Percentiles rank a stretch among this genome's conserved stretches.
phyloP scores from a whole-genome alignment of 2,113 vertebrate species.

The Balaenoptera acutorostrata region DNA sequence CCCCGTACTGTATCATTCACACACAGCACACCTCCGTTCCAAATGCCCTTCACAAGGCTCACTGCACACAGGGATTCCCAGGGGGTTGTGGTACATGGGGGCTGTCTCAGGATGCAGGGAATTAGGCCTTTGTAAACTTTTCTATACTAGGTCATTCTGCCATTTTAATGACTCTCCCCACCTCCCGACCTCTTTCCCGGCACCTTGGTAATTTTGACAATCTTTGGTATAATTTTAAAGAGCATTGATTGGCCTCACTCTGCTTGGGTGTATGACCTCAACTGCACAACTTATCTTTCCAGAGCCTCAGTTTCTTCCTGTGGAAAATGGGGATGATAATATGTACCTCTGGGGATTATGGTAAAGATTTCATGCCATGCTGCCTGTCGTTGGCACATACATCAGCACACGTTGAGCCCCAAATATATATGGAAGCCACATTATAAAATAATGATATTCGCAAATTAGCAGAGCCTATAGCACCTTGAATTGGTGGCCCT shows the following conservation, averaged over 20 bases:
- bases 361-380: neutral
- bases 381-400: neutral
- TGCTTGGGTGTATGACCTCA: neutral
- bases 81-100: no score
- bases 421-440: neutral
- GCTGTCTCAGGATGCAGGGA: neutral
- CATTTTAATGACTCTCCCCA: neutral
- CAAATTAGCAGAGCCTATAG: neutral
- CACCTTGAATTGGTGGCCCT: neutral
- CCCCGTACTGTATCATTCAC: neutral
- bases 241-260: neutral
- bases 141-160: neutral
- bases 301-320: neutral
- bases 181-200: neutral
- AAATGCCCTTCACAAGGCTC: no score
- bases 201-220: neutral
- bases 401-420: neutral
- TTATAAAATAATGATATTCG: neutral
- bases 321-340: neutral
- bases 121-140: neutral
- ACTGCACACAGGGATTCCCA: neutral
- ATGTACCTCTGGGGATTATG: neutral
- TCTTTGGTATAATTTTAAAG: neutral
- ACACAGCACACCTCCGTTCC: neutral
- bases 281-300: neutral